Percentiles rank a stretch among this genome's conserved stretches.
Conservation (phyloP, 2,113 vertebrate species). For the Tonatia bakeri region DNA sequence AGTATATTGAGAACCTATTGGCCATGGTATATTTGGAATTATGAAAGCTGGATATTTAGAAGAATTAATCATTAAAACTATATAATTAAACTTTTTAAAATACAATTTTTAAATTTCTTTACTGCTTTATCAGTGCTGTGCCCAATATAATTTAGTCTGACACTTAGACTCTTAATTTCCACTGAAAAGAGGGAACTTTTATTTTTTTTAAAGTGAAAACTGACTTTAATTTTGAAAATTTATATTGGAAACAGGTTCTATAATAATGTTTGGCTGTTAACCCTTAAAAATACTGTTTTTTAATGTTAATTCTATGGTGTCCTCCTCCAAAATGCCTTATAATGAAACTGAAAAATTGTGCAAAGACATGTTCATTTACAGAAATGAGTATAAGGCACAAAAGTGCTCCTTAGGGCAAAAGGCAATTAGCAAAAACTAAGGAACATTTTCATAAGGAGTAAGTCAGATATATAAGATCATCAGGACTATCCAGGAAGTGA, state of each 20-base stretch:
- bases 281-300: background rate
- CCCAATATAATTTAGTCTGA: background rate
- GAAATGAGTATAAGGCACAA: background rate
- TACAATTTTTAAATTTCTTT: background rate
- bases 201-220: background rate
- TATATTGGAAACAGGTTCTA: background rate
- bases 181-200: background rate
- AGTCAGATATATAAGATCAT: background rate
- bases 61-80: background rate
- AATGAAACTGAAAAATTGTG: background rate
- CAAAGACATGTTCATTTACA: background rate
- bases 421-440: background rate
- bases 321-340: background rate
- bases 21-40: background rate
- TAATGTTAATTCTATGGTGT: background rate
- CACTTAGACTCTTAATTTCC: background rate
- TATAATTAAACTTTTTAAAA: background rate
- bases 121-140: background rate
- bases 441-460: constrained; percentile 37
- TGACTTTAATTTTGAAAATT: background rate
- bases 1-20: background rate
- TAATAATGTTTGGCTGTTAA: background rate
- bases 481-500: constrained; percentile 10
- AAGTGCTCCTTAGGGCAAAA: background rate
- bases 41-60: background rate